Base-by-base conservation (phyloP, 2,113 vertebrate genomes). In the Ctenomys sociabilis region DNA sequence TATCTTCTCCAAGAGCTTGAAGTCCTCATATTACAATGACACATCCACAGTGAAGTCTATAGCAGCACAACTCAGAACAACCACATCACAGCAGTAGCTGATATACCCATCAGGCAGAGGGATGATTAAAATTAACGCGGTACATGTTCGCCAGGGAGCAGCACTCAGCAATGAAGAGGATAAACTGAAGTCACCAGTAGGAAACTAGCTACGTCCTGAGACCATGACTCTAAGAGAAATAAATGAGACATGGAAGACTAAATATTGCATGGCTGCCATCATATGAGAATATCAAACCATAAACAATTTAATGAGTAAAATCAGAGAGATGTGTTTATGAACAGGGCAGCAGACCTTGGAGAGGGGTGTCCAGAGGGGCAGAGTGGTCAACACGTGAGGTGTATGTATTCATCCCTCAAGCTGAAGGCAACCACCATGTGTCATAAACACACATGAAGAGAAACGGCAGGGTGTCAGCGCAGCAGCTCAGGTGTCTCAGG, bases 381-480 rank as follows among this genome's bases (percentile, higher is more conserved):
- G 5, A 2, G 26, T 2, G 10, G 21, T 40, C 21, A 1, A 43
- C 22, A 13, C 2, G 4, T 1, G 70, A 12, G 11, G 22, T 75
- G 37, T 70, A n/a, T n/a, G 35, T 75, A 24, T 43, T 11, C 5
- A 3, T 26, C 37, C 37, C 11, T 26, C 19, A 24, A 24, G 22
- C 72, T 43, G 21, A 75, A 43, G 12, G 22, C 4, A 1, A 75
- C 26, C 72, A 43, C 72, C 12, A 26, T 24, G 10, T 40, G 37
- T 12, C 37, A 26, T 22, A 24, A 72, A 73, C 37, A 37, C 72
- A 43, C 72, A 75, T 22, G 24, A 43, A 26, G 4, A 26, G 26
- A 75, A 26, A 22, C 37, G 75, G 12, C 37, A 2, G 35, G 70
- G 54, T 10, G 35, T 85, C 7, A 89, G n/a, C 6, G 14, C 11